These are phyloP conservation scores for Drosophila truncata DNA, from an alignment of 1,140 invertebrate species.

Conservation along the genomic window DNA sequence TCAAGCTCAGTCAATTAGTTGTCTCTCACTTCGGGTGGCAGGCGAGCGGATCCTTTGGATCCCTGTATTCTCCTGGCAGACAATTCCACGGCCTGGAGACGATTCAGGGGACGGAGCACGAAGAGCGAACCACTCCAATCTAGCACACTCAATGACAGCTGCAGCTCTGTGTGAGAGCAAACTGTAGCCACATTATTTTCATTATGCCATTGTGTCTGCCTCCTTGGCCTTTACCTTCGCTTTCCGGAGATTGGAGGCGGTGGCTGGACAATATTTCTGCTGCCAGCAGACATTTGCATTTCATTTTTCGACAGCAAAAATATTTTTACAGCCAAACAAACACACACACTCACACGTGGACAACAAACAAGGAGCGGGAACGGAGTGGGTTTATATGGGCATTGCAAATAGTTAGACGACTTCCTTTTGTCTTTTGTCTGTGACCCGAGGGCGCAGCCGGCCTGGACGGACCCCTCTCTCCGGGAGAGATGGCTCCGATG, in stretches of 20 bases:
- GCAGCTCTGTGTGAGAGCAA: slow-evolving; percentile 55
- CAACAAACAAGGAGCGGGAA: slow-evolving; percentile 22
- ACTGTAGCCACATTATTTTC: slow-evolving; percentile 79
- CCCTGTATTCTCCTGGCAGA: slow-evolving; percentile 50
- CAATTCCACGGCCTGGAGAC: slow-evolving; percentile 52
- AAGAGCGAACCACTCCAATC: slow-evolving; percentile 32
- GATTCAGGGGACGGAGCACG: slow-evolving; percentile 1
- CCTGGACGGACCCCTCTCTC: neutral
- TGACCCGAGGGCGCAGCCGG: slow-evolving; percentile 47
- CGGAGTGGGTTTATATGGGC: slow-evolving; percentile 21
- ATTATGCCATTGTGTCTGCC: slow-evolving; percentile 69
- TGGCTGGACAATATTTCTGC: slow-evolving; percentile 65
- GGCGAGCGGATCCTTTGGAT: slow-evolving; percentile 40
- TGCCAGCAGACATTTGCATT: slow-evolving; percentile 75
- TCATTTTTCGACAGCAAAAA: slow-evolving; percentile 79
- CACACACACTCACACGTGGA: slow-evolving; percentile 16
- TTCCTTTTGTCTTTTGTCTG: slow-evolving; percentile 75
- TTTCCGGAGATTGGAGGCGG: slow-evolving; percentile 10
- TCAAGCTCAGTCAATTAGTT: slow-evolving; percentile 55
- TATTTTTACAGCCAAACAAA: slow-evolving; percentile 53
- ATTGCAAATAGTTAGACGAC: slow-evolving; percentile 77
- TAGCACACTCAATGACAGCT: slow-evolving; percentile 75
- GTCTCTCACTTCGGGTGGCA: slow-evolving; percentile 27
- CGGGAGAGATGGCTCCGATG: slow-evolving; percentile 10
- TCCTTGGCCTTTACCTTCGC: slow-evolving; percentile 51